These are phyloP conservation scores for Baronia brevicornis DNA, from an alignment of 2,888 invertebrate species.

Conservation along the genomic window DNA sequence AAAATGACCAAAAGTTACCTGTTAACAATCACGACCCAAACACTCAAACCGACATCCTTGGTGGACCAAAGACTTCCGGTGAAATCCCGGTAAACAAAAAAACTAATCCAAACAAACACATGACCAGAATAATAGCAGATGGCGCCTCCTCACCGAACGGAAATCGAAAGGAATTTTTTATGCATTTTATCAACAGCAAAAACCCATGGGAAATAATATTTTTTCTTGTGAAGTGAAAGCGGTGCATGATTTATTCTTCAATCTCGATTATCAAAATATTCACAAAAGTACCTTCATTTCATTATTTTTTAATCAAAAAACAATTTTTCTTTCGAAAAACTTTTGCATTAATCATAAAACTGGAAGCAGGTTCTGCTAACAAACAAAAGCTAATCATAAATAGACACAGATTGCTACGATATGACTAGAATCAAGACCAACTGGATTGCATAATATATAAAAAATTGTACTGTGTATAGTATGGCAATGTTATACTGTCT, in stretches of 20 bases:
- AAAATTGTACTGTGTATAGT: too few relatives aligned
- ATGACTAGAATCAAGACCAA: too few relatives aligned
- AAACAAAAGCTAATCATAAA: too few relatives aligned
- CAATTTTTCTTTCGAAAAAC: too few relatives aligned
- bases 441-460: too few relatives aligned
- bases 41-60: slow-evolving; percentile 42
- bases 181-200: slow-evolving; percentile 40
- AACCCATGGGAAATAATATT: slow-evolving; percentile 46
- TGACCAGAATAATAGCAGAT: slow-evolving; percentile 64
- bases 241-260: slow-evolving; percentile 17
- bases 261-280: too few relatives aligned
- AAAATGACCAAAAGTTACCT: background rate
- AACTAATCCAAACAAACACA: slow-evolving; percentile 60
- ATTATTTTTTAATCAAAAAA: too few relatives aligned
- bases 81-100: slow-evolving; percentile 54
- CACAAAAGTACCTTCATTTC: too few relatives aligned
- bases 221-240: slow-evolving; percentile 47
- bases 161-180: slow-evolving; percentile 67
- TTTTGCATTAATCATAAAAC: too few relatives aligned
- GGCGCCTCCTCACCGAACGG: slow-evolving; percentile 57
- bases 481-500: too few relatives aligned
- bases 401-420: too few relatives aligned
- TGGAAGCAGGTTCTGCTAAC: too few relatives aligned
- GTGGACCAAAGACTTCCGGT: slow-evolving; percentile 49
- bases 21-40: slow-evolving; percentile 32